Evolutionary conservation across 2,888 invertebrate genomes (phyloP).

Genomic region (Hanleya hanleyi): DNA sequence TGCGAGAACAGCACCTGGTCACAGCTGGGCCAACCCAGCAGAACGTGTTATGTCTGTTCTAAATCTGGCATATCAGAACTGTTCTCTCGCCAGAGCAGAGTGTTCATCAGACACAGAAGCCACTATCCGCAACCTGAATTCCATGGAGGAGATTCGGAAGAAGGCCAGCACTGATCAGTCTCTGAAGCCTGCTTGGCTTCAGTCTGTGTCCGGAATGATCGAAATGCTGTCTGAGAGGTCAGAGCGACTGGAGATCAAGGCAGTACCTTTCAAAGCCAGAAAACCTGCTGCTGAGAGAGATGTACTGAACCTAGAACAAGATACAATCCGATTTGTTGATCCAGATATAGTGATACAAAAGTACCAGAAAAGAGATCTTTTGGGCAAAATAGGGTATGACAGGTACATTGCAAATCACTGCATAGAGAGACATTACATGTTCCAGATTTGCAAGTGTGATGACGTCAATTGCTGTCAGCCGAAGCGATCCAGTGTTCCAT

Average conservation of each 20-base stretch:
- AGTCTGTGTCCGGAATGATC: slow-evolving; percentile 17
- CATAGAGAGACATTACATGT: slow-evolving; percentile 27
- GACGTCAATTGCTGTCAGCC: slow-evolving; percentile 25
- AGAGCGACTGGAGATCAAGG: slow-evolving; percentile 1
- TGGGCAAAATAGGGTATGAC: slow-evolving; percentile 10
- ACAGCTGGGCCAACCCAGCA: slow-evolving; percentile 38
- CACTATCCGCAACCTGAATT: slow-evolving; percentile 13
- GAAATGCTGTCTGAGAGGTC: slow-evolving; percentile 21
- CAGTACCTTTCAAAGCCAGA: not conserved
- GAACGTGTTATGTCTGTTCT: slow-evolving; percentile 38
- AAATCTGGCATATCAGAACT: slow-evolving; percentile 39
- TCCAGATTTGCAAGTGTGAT: slow-evolving; percentile 33
- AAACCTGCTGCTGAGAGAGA: not conserved
- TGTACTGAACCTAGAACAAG: not conserved
- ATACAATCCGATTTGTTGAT: not conserved
- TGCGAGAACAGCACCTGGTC: slow-evolving; percentile 28
- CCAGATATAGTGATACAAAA: not conserved
- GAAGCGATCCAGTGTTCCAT: slow-evolving; percentile 4
- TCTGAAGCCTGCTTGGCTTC: slow-evolving; percentile 24
- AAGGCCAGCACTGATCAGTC: slow-evolving; percentile 24
- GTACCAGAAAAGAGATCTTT: not conserved
- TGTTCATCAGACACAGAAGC: slow-evolving; percentile 22
- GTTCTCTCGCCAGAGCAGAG: slow-evolving; percentile 25
- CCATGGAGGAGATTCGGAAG: slow-evolving; percentile 35
- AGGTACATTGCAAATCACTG: slow-evolving; percentile 28